Evolutionary conservation across 2,797 vertebrate genomes (phyloP).

Genomic region (Brachyrhaphis roseni): DNA sequence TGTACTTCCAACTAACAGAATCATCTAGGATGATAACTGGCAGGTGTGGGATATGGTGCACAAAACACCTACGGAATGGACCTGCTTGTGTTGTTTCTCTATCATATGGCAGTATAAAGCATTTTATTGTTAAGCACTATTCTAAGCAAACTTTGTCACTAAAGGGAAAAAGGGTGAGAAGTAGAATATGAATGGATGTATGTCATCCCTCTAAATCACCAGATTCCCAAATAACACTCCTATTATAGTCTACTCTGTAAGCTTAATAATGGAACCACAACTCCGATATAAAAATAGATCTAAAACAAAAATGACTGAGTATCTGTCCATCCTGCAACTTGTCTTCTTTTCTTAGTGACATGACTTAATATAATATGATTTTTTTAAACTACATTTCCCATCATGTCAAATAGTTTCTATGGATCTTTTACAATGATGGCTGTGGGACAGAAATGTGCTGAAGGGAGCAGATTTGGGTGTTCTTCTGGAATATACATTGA

Average conservation of each 20-base stretch:
- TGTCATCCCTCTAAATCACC: constrained; percentile 62
- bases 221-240: constrained; percentile 49
- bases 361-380: constrained; percentile 65
- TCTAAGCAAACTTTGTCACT: constrained; percentile 78
- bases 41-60: constrained; percentile 78
- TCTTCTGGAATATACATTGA: constrained; percentile 69
- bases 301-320: constrained; percentile 79
- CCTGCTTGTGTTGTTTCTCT: constrained; percentile 81
- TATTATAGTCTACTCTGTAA: constrained; percentile 62
- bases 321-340: constrained; percentile 73
- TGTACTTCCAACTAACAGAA: constrained; percentile 78
- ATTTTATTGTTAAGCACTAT: constrained; percentile 80
- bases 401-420: constrained; percentile 67
- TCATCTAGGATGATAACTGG: constrained; percentile 71
- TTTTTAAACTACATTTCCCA: constrained; percentile 63
- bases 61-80: constrained; percentile 77
- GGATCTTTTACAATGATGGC: constrained; percentile 63
- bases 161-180: constrained; percentile 70
- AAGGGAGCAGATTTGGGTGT: constrained; percentile 41
- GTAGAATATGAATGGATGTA: constrained; percentile 66
- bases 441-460: constrained; percentile 24
- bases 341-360: constrained; percentile 71
- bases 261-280: constrained; percentile 75
- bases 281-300: constrained; percentile 82
- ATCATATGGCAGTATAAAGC: constrained; percentile 83